phyloP scores from a whole-genome alignment of 2,797 vertebrate species.

The Epinephelus coioides region DNA sequence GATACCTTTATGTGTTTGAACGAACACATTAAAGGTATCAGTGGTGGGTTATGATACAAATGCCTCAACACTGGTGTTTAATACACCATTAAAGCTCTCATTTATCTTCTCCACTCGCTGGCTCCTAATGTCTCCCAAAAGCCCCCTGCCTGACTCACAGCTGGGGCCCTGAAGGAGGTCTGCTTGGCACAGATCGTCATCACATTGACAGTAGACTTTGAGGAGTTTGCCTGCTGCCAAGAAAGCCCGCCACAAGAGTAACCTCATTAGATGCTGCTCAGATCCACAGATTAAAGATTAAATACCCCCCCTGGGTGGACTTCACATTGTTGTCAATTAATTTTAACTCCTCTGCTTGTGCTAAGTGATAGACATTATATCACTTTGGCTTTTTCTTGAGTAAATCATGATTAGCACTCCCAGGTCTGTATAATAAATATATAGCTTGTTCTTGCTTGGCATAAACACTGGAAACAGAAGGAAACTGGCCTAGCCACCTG shows the following conservation, averaged over 20 bases:
- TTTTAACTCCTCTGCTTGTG: neutral
- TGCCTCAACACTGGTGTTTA: slow-evolving; percentile 49
- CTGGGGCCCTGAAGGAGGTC: slow-evolving; percentile 51
- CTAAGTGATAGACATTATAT: neutral
- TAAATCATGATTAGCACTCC: neutral
- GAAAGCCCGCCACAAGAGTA: slow-evolving; percentile 24
- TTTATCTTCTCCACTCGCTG: slow-evolving; percentile 54
- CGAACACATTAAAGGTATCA: slow-evolving; percentile 5
- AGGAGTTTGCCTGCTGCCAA: slow-evolving; percentile 36
- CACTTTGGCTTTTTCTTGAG: neutral
- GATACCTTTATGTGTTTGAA: slow-evolving; percentile 25
- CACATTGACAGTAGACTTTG: slow-evolving; percentile 28
- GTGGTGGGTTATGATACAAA: slow-evolving; percentile 39
- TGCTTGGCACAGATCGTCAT: slow-evolving; percentile 39
- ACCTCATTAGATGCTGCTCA: slow-evolving; percentile 29
- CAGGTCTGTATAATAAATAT: neutral
- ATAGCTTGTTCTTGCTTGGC: too few relatives aligned
- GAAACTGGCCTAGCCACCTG: too few relatives aligned
- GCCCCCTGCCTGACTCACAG: slow-evolving; percentile 54
- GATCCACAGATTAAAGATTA: slow-evolving; percentile 47
- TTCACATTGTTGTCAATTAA: slow-evolving; percentile 5
- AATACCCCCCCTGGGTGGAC: neutral
- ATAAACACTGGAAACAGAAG: too few relatives aligned
- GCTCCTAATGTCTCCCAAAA: slow-evolving; percentile 61
- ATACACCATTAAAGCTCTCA: slow-evolving; percentile 60